Evolutionary conservation across 2,113 vertebrate genomes (phyloP).

Genomic region (Helogale parvula): DNA sequence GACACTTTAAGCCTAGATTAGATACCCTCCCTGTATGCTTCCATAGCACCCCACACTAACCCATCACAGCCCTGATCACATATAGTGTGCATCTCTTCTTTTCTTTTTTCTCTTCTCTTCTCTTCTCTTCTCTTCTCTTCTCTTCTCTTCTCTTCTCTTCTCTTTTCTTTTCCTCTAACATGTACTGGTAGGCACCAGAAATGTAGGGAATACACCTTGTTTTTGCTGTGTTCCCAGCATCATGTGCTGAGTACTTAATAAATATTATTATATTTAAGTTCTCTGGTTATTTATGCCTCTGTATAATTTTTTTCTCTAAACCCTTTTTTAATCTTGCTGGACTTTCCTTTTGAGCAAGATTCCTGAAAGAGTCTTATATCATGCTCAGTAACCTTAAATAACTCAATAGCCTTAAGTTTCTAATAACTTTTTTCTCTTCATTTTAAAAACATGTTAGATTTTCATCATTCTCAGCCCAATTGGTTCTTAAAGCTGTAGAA

Average conservation of each 20-base stretch:
- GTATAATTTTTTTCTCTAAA: not conserved
- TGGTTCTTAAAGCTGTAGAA: not conserved
- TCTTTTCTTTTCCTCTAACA: no score
- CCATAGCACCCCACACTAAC: not conserved
- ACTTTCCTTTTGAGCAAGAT: not conserved
- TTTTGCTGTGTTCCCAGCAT: not conserved
- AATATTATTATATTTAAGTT: constrained; percentile 16
- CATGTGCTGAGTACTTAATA: not conserved
- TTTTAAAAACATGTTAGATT: not conserved
- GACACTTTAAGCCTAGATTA: not conserved
- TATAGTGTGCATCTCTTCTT: not conserved
- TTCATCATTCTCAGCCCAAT: not conserved
- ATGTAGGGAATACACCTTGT: not conserved
- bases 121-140: not conserved
- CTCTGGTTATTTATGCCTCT: not conserved
- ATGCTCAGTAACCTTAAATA: not conserved
- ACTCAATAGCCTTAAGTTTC: not conserved
- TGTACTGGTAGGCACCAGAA: not conserved
- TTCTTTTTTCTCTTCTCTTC: not conserved
- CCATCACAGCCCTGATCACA: not conserved
- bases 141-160: not conserved
- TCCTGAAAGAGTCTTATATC: not conserved
- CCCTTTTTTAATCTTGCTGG: not conserved
- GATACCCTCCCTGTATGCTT: not conserved
- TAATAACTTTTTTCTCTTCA: not conserved